Percentiles rank a stretch among this genome's conserved stretches.
These are phyloP conservation scores for Tipula vernalis DNA, from an alignment of 2,888 invertebrate species.

Conservation along the genomic window DNA sequence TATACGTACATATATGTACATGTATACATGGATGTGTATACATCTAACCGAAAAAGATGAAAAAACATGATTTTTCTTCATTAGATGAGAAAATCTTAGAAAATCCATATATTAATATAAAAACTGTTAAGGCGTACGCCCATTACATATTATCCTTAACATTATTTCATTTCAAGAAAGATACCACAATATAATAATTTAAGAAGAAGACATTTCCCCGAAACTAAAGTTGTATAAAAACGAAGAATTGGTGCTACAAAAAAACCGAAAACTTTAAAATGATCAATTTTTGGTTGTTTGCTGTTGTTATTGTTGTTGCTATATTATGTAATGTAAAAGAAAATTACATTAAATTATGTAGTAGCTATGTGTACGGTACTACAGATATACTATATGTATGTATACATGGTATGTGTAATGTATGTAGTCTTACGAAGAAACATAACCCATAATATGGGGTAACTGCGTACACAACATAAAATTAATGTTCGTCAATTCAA, in stretches of 20 bases:
- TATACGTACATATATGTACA: not conserved
- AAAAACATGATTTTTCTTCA: not conserved
- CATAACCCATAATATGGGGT: not conserved
- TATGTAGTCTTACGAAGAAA: not conserved
- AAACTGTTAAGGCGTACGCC: not conserved
- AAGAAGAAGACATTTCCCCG: not conserved
- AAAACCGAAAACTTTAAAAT: not conserved
- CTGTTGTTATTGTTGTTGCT: not conserved
- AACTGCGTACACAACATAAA: not conserved
- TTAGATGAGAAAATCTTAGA: not conserved
- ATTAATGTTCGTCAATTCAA: conserved; percentile 4
- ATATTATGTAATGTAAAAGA: not conserved
- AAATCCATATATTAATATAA: not conserved
- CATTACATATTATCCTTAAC: not conserved
- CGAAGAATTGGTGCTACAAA: not conserved
- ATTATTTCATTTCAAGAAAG: not conserved
- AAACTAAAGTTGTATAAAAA: not conserved
- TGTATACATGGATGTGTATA: not conserved
- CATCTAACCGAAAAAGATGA: not conserved
- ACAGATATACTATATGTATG: not conserved
- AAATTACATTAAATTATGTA: not conserved
- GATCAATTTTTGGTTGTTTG: not conserved
- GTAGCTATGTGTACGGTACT: not conserved
- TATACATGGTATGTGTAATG: not conserved
- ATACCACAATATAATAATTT: not conserved